A percentile compares a stretch with the other conserved stretches of the same genome.
These are phyloP conservation scores for Stenodema calcarata DNA, from an alignment of 2,888 invertebrate species.

Conservation along the genomic window DNA sequence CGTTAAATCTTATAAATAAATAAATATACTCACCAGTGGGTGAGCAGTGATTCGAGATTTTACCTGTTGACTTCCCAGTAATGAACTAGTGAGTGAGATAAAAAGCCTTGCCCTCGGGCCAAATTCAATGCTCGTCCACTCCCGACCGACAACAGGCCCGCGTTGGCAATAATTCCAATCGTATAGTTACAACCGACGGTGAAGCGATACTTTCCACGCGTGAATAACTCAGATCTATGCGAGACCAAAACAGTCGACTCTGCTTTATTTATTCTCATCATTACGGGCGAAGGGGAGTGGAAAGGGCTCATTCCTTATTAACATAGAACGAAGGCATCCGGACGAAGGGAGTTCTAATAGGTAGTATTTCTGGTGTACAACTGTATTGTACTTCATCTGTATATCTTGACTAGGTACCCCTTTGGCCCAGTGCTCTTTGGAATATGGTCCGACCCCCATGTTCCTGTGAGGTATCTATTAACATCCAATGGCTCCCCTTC, in stretches of 20 bases:
- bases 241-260: constrained; percentile 3
- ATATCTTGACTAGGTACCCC: constrained; percentile 26
- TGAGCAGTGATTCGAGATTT: too few species aligned
- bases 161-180: constrained; percentile 32
- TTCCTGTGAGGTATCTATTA: constrained; percentile 40
- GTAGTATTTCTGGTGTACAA: constrained; percentile 37
- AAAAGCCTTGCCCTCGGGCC: background rate
- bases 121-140: background rate
- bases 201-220: constrained; percentile 28
- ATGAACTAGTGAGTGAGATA: background rate
- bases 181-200: constrained; percentile 28
- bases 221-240: constrained; percentile 14
- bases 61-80: background rate
- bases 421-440: constrained; percentile 44
- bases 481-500: constrained; percentile 28
- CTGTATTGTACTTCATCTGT: constrained; percentile 27
- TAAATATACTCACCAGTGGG: too few species aligned
- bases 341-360: constrained; percentile 22
- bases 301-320: constrained; percentile 41
- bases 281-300: background rate
- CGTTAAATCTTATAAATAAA: too few species aligned
- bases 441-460: constrained; percentile 13
- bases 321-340: constrained; percentile 26
- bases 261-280: constrained; percentile 2
- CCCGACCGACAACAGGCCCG: background rate